phyloP scores from a whole-genome alignment of 2,113 vertebrate species.

The Engraulis encrasicolus region DNA sequence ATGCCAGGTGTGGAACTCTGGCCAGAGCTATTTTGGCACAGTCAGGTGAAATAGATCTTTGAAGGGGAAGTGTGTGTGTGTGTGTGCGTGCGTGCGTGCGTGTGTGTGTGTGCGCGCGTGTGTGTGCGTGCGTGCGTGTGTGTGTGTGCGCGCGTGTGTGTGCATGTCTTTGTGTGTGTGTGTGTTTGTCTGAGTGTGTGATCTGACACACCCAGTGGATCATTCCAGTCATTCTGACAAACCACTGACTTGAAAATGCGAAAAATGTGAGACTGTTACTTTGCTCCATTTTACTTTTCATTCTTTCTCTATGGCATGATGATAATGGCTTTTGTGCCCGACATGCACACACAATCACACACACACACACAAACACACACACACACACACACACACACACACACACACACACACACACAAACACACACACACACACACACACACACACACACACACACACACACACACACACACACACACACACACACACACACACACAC shows the following conservation, averaged over 20 bases:
- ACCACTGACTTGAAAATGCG: too few species aligned
- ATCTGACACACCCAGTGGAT: neutral
- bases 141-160: neutral
- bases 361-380: neutral
- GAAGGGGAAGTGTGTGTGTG: slow-evolving; percentile 12
- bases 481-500: neutral
- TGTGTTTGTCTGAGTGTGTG: neutral
- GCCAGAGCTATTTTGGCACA: slow-evolving; percentile 3
- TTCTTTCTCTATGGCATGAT: neutral
- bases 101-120: neutral
- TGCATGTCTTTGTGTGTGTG: neutral
- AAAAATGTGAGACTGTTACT: too few species aligned
- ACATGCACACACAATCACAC: neutral
- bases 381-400: neutral
- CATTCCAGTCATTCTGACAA: neutral
- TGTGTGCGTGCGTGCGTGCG: neutral
- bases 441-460: neutral
- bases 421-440: neutral
- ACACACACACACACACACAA: neutral
- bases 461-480: neutral
- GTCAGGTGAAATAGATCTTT: slow-evolving; percentile 15
- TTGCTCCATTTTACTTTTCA: neutral
- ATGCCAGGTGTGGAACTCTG: neutral
- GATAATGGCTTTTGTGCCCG: too few species aligned
- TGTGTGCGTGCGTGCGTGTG: neutral